Base-by-base conservation (phyloP, 2,113 vertebrate genomes). In the Ageneiosus marmoratus region DNA sequence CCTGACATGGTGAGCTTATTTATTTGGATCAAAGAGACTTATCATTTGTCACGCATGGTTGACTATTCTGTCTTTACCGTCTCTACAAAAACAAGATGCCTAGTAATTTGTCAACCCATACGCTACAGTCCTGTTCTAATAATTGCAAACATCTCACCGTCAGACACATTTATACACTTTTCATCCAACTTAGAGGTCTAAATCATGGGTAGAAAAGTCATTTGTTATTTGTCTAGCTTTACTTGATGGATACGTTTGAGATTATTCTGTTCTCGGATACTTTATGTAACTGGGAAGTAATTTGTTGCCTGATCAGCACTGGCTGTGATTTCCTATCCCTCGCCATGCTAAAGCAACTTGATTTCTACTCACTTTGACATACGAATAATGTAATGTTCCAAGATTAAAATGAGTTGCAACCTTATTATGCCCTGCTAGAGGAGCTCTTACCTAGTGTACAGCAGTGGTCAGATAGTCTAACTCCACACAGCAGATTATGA, bases 41-140 rank as follows among this genome's bases (percentile, higher is more conserved):
- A 72, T 56, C 51, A 27, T 81, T 56, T 81, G 51, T 55, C 67
- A 44, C 22, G 51, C 51, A 22, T 37, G 29, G 60, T 79, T 16
- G 12, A 62, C 37, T 56, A 20, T 58, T 58, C 55, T 73, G 51
- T 60, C 37, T 16, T 29, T 58, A 29, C 15, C 9, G 12, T 62
- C 70, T 75, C 63, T 50, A n/a, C 55, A 62, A 34, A 75, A 82
- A 70, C 62, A 82, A 50, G 65, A 56, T 29, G 65, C 20, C 24
- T 18, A 56, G n/a, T 20, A 29, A 46, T 58, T 58, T 27, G 34
- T 56, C 67, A 55, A 32, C 73, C 51, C 27, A 12, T 75, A 53
- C 5, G 16, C 51, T 29, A 72, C 27, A 27, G 41, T 44, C 16
- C 34, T 58, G 80, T 58, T 80, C 20, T 53, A 69, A 80, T 53